These are phyloP conservation scores for Agrochola litura DNA, from an alignment of 2,888 invertebrate genomes.

Conservation along the genomic window DNA sequence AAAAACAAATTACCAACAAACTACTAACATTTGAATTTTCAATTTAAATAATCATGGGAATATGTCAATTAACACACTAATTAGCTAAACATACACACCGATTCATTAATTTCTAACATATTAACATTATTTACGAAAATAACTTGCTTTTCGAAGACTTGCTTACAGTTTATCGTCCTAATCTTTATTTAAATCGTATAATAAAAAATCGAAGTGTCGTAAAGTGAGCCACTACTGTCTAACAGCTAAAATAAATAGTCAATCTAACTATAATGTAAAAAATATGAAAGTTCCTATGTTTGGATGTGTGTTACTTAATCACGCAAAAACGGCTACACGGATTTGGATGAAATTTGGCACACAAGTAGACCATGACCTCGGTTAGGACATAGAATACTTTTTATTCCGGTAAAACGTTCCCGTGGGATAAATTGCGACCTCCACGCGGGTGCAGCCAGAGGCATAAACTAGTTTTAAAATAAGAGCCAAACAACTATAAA, in stretches of 20 bases:
- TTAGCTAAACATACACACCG: constrained; percentile 54
- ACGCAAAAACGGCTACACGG: not conserved
- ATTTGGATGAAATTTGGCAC: not conserved
- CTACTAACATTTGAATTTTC: constrained; percentile 1
- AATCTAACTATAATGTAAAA: constrained; percentile 30
- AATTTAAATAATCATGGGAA: constrained; percentile 42
- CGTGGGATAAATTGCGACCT: not conserved
- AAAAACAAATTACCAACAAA: constrained; percentile 26
- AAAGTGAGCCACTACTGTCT: constrained; percentile 51
- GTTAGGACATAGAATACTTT: not conserved
- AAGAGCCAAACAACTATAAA: not conserved
- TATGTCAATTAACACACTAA: constrained; percentile 51
- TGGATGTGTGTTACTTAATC: not conserved
- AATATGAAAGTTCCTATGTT: not conserved
- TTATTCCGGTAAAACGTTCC: not conserved
- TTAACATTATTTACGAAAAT: constrained; percentile 56
- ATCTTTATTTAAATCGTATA: constrained; percentile 58
- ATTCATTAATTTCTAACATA: constrained; percentile 34
- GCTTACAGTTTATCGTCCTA: constrained; percentile 50
- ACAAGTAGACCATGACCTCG: not conserved
- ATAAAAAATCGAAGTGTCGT: constrained; percentile 58
- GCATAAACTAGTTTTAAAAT: not conserved
- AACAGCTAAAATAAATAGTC: constrained; percentile 59
- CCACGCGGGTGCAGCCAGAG: not conserved
- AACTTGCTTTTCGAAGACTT: constrained; percentile 50